Conservation (phyloP, 2,888 invertebrate genomes). For the Aelia acuminata region DNA sequence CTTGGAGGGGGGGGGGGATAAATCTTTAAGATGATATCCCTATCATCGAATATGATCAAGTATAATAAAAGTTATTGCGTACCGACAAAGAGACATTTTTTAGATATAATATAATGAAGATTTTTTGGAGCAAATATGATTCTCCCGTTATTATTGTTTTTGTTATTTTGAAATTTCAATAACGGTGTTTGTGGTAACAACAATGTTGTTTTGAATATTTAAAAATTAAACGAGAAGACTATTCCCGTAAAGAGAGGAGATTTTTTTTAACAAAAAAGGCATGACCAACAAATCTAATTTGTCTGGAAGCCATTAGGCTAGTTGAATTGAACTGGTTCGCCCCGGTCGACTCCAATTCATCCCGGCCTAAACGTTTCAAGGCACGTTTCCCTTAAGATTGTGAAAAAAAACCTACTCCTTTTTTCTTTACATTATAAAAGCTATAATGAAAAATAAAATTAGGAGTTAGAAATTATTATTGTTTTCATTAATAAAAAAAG, state of each 20-base stretch:
- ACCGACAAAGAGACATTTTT: too few relatives aligned
- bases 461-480: too few relatives aligned
- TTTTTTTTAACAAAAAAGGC: not conserved
- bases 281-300: constrained; percentile 25
- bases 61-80: too few relatives aligned
- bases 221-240: not conserved
- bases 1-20: too few relatives aligned
- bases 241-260: not conserved
- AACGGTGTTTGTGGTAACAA: not conserved
- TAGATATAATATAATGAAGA: too few relatives aligned
- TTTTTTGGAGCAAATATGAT: too few relatives aligned
- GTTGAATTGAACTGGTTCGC: not conserved
- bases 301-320: constrained; percentile 14
- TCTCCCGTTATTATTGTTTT: too few relatives aligned
- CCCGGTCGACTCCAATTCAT: not conserved
- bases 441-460: not conserved
- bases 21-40: too few relatives aligned
- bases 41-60: too few relatives aligned
- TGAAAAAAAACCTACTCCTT: not conserved
- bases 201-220: not conserved
- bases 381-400: not conserved
- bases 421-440: not conserved
- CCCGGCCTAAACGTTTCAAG: not conserved
- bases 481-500: too few relatives aligned
- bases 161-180: not conserved